phyloP scores from a whole-genome alignment of 2,113 vertebrate genomes.

The Sialia sialis region DNA sequence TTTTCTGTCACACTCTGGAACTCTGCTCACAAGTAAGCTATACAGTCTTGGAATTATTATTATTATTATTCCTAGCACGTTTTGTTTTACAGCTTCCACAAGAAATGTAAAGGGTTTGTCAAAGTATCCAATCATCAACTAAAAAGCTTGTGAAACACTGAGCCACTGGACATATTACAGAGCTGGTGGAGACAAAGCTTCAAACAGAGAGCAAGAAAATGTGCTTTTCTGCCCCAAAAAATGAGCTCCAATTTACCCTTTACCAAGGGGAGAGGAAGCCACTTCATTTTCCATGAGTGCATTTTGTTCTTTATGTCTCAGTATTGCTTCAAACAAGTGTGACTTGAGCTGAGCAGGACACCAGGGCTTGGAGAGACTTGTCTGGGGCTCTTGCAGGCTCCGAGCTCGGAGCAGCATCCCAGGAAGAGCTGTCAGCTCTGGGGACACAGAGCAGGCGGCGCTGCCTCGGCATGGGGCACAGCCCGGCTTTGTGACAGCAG shows the following conservation, averaged over 20 bases:
- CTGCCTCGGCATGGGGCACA: background rate
- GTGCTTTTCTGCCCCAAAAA: background rate
- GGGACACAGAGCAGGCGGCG: background rate
- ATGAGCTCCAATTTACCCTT: background rate
- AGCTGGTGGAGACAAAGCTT: background rate
- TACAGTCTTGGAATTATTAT: background rate
- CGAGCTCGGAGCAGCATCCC: background rate
- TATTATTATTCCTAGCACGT: background rate
- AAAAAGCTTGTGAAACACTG: background rate
- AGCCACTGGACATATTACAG: background rate
- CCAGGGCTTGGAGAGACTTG: background rate
- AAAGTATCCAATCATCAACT: background rate
- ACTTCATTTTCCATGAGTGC: background rate
- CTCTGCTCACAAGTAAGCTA: background rate
- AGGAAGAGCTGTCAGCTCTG: background rate
- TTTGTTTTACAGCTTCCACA: background rate
- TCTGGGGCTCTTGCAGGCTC: background rate
- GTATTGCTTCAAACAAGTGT: background rate
- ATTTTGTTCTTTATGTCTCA: background rate
- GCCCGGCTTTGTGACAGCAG: background rate
- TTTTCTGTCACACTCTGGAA: background rate
- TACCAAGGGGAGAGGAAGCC: background rate
- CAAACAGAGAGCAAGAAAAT: conserved; percentile 20
- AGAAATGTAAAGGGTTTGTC: background rate
- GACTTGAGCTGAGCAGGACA: background rate